phyloP scores from a whole-genome alignment of 2,888 invertebrate species.

The Sussaba pulchella region DNA sequence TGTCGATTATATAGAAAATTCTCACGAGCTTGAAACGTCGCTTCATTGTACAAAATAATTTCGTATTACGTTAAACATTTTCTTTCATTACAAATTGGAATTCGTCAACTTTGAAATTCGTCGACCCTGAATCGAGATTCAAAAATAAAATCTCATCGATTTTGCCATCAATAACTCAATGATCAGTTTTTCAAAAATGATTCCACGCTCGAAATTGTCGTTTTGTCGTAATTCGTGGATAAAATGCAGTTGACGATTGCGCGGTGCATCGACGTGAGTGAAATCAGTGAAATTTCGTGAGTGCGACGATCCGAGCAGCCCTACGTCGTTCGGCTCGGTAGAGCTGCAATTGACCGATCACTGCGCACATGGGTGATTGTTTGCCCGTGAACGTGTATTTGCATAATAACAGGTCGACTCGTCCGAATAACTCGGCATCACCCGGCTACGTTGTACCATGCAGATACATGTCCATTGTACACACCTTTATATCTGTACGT shows the following conservation, averaged over 20 bases:
- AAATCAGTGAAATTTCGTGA: slow-evolving; percentile 17
- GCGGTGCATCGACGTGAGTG: not conserved
- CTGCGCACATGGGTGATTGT: slow-evolving; percentile 55
- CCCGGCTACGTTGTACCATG: not conserved
- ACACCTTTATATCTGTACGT: too few species aligned
- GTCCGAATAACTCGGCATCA: slow-evolving; percentile 50
- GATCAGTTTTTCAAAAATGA: slow-evolving; percentile 1
- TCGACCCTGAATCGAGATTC: too few species aligned
- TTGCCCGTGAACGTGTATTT: slow-evolving; percentile 61
- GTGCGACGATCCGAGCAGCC: not conserved
- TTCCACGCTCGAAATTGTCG: not conserved
- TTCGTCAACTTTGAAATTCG: too few species aligned
- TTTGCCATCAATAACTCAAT: not conserved
- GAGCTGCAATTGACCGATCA: slow-evolving; percentile 58
- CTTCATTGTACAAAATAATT: too few species aligned
- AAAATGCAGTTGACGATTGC: not conserved
- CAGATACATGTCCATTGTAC: too few species aligned
- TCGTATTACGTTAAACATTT: too few species aligned
- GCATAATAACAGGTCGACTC: slow-evolving; percentile 63
- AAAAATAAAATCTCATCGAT: not conserved
- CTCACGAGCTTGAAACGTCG: too few species aligned
- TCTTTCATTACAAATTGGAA: too few species aligned
- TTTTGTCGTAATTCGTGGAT: not conserved
- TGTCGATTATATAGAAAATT: too few species aligned
- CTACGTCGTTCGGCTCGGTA: slow-evolving; percentile 54